Evolutionary conservation across 2,888 invertebrate genomes (phyloP), one percentile per base, ranked within the genome.

Genomic region (Patella pellucida): DNA sequence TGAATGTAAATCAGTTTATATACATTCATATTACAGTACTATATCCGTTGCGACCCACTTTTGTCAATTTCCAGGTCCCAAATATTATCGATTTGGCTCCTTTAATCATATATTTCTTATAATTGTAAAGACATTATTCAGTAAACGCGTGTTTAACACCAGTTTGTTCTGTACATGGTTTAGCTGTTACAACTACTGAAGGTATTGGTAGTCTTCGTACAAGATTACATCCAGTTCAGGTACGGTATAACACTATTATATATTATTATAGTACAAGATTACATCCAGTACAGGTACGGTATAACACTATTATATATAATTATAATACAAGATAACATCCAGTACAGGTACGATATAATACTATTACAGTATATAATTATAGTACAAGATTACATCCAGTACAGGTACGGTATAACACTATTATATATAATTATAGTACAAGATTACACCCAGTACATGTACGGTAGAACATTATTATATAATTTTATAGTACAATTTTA

Each of bases 131-230:
- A 15, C 85, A 88, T 75, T 81, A 80, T 52, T 76, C 86, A 16
- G 84, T 84, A 1, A 89, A 89, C 73, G 86, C 89, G 0, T 98
- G 98, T 85, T 92, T 98, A 71, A 95, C 95, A 12, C 97, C 97
- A 1, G 91, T 98, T 19, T 96, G 96, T 86, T 93, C 95, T 0
- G 92, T 97, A 91, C 96, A 97, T 86, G 97, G 97, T 0, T 91
- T 95, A 85, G 95, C 97, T 1, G 94, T 98, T 0, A 97, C 96
- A 0, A 98, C 98, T 14, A 94, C 97, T 0, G 98, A 98, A 92
- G 98, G 97, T 0, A 96, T 98, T 69, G 97, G 97, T 3, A 95
- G 94, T 74, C 94, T 95, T 16, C 84, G 84, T 68, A 83, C 82
- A 73, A 85, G 85, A 50, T 85, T 89, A 2, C 88, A 90, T 77